A percentile compares a stretch with the other conserved stretches of the same genome.
Evolutionary conservation across 2,888 invertebrate species (phyloP).

Genomic region (Resseliella maxima): DNA sequence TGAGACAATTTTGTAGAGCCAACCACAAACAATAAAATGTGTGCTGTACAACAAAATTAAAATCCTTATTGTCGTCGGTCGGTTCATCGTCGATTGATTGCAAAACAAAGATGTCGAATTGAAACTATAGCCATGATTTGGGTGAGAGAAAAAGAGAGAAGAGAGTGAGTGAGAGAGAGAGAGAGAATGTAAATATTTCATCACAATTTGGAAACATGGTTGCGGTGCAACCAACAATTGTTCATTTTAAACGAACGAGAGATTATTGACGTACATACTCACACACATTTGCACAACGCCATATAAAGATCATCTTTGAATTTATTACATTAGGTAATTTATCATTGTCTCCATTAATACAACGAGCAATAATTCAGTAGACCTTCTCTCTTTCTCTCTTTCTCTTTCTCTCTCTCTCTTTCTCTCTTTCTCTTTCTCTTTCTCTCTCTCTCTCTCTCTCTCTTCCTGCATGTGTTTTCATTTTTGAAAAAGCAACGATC

Average conservation of each 20-base stretch:
- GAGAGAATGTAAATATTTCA: no score
- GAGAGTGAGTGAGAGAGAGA: no score
- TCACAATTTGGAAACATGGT: no score
- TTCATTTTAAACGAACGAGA: no score
- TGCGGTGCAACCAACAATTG: not conserved
- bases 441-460: no score
- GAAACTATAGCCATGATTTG: not conserved
- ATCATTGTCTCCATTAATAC: conserved; percentile 49
- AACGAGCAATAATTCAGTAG: conserved; percentile 27
- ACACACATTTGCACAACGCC: not conserved
- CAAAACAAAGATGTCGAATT: not conserved
- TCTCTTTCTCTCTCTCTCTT: no score
- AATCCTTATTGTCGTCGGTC: conserved; percentile 10
- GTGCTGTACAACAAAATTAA: not conserved
- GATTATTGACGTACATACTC: not conserved
- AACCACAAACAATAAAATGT: not conserved
- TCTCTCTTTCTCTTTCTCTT: no score
- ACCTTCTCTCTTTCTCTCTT: no score
- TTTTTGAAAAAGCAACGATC: conserved; percentile 13
- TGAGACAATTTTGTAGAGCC: not conserved
- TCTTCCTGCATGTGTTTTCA: not conserved
- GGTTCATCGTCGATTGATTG: conserved; percentile 39
- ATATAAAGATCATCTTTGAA: conserved; percentile 17
- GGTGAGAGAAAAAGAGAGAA: no score
- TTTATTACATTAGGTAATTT: conserved; percentile 37